A percentile compares a stretch with the other conserved stretches of the same genome.
Conservation (phyloP, 2,888 invertebrate species). For the Chrysolina americana region DNA sequence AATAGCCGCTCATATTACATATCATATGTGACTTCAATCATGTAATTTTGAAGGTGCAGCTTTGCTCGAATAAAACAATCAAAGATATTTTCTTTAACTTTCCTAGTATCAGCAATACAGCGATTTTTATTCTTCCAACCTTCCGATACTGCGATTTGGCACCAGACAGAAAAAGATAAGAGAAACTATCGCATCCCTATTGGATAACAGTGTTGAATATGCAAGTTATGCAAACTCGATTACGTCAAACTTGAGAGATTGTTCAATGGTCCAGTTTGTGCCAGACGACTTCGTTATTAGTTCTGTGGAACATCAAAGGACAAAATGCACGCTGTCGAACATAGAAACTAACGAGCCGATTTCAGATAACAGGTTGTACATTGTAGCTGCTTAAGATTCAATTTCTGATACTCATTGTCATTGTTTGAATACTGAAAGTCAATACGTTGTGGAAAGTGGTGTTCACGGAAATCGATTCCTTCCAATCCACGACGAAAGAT, state of each 20-base stretch:
- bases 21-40: too few species aligned
- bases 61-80: too few species aligned
- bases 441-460: neutral
- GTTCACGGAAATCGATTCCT: neutral
- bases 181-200: neutral
- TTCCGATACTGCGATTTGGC: neutral
- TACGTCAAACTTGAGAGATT: neutral
- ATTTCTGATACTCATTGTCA: neutral
- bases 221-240: slow-evolving; percentile 16
- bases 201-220: neutral
- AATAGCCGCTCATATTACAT: too few species aligned
- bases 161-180: neutral
- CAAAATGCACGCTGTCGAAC: neutral
- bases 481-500: neutral
- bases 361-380: neutral
- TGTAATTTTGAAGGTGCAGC: too few species aligned
- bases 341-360: slow-evolving; percentile 4
- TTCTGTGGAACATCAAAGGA: slow-evolving; percentile 2
- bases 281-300: slow-evolving; percentile 3
- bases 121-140: neutral
- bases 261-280: slow-evolving; percentile 9
- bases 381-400: neutral
- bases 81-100: neutral
- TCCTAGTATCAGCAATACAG: neutral
- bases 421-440: neutral